Evolutionary conservation across 2,797 vertebrate species (phyloP), one percentile per base, ranked within the genome.

Genomic region (Arrhamphus sclerolepis): DNA sequence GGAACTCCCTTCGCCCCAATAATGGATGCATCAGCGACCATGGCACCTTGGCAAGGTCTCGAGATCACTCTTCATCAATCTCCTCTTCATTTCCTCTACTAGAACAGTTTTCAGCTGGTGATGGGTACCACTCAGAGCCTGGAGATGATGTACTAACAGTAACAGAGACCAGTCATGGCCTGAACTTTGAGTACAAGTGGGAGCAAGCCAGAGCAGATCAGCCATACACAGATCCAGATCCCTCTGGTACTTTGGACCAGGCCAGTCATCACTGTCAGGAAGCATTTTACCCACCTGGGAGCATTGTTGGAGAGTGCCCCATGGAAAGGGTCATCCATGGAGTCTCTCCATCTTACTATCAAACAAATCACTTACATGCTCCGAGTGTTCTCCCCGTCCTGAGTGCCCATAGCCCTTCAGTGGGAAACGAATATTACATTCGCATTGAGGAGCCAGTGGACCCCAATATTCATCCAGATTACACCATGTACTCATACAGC

Each of bases 111-210:
- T 91, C 94, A 0, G 72, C 71, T 0, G 83, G 91, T 0, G 96
- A 98, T 0, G 92, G 95, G 18, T 96, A 96, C 85, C 95, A 95
- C 52, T 91, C 92, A 0, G 97, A 98, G 70, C 83, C 91, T 0
- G 94, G 95, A 0, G 97, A 98, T 0, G 98, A 98, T 47, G 91
- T 99, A 59, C 89, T 99, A 17, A 99, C 97, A 0, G 95, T 99
- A 62, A 99, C 97, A 0, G 95, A 98, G 89, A 98, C 96, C 1
- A 98, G 96, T 85, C 95, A 93, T 0, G 98, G 98, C 51, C 95
- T 99, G 44, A 97, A 97, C 84, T 98, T 99, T 4, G 98, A 99
- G 82, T 99, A 96, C 89, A 96, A 95, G 78, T 99, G 98, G 98
- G 97, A 98, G 62, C 94, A 94, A 24, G 94, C 94, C 13, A 90